Conservation (phyloP, 2,113 vertebrate species). For the Otus sunia region DNA sequence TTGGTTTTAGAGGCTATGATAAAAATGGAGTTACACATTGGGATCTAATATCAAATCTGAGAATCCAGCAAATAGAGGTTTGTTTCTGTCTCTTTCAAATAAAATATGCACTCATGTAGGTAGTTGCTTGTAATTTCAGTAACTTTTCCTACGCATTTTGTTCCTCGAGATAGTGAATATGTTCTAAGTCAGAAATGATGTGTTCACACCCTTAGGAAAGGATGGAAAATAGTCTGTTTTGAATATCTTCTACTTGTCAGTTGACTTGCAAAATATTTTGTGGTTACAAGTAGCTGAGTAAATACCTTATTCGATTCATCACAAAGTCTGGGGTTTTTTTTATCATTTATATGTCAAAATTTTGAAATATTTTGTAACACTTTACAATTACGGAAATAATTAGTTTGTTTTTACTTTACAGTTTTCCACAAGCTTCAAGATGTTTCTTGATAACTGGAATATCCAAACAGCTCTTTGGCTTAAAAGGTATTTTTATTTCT, state of each 20-base stretch:
- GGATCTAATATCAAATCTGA: slow-evolving; percentile 94
- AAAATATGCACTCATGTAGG: background rate
- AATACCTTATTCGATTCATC: background rate
- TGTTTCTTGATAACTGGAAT: slow-evolving; percentile 99
- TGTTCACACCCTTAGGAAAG: background rate
- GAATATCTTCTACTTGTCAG: background rate
- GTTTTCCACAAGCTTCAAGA: slow-evolving; percentile 98
- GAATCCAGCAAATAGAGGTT: slow-evolving; percentile 96
- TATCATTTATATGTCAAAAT: background rate
- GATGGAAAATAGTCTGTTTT: background rate
- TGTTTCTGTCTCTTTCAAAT: slow-evolving; percentile 27
- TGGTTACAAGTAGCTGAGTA: background rate
- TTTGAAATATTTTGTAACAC: background rate
- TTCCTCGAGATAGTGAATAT: background rate
- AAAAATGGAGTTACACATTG: slow-evolving; percentile 86
- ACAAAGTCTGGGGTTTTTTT: background rate
- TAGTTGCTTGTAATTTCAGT: background rate
- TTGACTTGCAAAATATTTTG: background rate
- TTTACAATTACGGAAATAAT: background rate
- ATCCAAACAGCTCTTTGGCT: slow-evolving; percentile 98
- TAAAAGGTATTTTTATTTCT: slow-evolving; percentile 84
- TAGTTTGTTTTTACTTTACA: slow-evolving; percentile 65
- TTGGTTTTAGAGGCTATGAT: slow-evolving; percentile 95
- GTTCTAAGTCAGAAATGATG: background rate
- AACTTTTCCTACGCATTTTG: background rate